Conservation (phyloP, 2,797 vertebrate species). For the Tamandua tetradactyla region DNA sequence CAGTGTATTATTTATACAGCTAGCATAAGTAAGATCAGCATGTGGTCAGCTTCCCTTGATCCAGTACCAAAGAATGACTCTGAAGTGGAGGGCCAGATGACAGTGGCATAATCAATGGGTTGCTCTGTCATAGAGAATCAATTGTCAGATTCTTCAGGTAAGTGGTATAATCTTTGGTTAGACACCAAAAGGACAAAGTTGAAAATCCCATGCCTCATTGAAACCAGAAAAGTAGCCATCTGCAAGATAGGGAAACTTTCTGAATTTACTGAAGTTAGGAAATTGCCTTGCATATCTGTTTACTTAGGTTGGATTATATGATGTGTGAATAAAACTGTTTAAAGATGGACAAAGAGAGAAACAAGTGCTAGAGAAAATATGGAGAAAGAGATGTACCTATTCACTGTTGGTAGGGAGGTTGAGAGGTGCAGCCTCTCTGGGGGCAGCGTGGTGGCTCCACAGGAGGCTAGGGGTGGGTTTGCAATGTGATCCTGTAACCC, state of each 20-base stretch:
- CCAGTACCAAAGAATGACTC: not conserved
- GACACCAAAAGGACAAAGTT: not conserved
- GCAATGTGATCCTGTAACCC: too few species aligned
- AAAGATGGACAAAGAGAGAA: too few species aligned
- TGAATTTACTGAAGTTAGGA: not conserved
- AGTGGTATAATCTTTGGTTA: not conserved
- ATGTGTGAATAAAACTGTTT: too few species aligned
- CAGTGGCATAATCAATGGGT: not conserved
- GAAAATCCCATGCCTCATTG: not conserved
- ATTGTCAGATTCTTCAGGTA: not conserved
- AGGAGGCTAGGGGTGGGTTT: too few species aligned
- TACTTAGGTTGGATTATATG: too few species aligned
- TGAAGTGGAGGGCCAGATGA: not conserved
- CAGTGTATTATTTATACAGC: not conserved
- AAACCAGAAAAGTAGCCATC: not conserved
- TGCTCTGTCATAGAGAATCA: not conserved
- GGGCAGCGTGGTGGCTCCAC: too few species aligned
- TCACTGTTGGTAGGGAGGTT: too few species aligned
- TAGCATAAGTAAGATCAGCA: not conserved
- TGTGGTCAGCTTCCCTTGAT: too few species aligned
- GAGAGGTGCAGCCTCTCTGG: too few species aligned
- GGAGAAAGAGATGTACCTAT: too few species aligned
- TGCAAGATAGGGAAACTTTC: not conserved
- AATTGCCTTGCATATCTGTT: too few species aligned
- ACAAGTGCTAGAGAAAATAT: too few species aligned